Conservation (phyloP, 2,888 invertebrate genomes). For the Tipula helvola region DNA sequence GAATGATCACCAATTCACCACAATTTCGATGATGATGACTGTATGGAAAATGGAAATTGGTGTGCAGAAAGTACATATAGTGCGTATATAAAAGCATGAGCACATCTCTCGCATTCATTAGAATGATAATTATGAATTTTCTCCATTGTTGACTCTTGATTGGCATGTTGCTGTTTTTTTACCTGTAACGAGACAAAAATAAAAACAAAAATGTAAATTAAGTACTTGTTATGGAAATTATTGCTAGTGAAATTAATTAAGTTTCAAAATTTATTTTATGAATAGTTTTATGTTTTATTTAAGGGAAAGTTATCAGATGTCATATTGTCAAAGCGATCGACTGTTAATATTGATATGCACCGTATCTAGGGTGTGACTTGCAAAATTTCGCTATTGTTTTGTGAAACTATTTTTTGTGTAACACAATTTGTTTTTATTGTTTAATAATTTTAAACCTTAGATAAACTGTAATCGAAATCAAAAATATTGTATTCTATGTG, state of each 20-base stretch:
- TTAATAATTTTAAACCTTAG: no score
- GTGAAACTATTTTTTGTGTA: background rate
- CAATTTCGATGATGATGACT: background rate
- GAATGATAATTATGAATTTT: background rate
- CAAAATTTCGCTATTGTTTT: background rate
- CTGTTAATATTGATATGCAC: background rate
- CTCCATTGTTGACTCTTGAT: background rate
- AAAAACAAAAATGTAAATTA: background rate
- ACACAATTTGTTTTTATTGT: no score
- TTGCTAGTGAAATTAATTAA: background rate
- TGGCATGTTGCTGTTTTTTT: background rate
- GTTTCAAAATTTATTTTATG: background rate
- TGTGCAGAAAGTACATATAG: background rate
- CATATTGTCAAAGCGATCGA: background rate
- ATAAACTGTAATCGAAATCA: no score
- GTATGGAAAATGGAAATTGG: background rate
- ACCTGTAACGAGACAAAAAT: background rate
- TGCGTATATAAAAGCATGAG: background rate
- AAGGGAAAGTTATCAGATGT: background rate
- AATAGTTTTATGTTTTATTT: background rate
- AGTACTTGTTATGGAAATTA: background rate
- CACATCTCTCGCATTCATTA: background rate
- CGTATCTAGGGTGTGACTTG: background rate
- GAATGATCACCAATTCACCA: background rate
- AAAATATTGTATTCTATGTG: no score